Conservation (phyloP, 2,888 invertebrate genomes). For the Cantharis lateralis region DNA sequence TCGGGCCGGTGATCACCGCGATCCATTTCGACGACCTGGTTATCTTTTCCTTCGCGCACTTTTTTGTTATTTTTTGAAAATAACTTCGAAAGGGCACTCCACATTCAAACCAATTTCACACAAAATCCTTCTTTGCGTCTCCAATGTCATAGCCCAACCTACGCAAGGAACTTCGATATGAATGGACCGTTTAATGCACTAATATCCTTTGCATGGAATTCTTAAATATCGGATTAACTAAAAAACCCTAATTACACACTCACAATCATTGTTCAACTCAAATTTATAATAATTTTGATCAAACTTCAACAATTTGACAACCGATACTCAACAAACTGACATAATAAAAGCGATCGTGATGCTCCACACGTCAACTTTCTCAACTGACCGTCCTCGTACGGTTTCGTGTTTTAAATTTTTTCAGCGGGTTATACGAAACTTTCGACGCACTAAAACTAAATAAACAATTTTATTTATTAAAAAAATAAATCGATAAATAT, state of each 20-base stretch:
- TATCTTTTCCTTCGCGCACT: constrained; percentile 41
- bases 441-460: background rate
- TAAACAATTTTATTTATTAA: too few species aligned
- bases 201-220: background rate
- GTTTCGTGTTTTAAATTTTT: background rate
- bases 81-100: constrained; percentile 55
- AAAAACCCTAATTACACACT: constrained; percentile 12
- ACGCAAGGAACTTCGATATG: constrained; percentile 38
- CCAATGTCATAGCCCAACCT: constrained; percentile 57
- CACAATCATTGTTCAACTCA: constrained; percentile 8
- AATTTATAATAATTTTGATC: constrained; percentile 12
- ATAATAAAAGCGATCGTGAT: constrained; percentile 48
- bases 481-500: background rate
- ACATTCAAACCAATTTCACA: constrained; percentile 51
- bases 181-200: constrained; percentile 12
- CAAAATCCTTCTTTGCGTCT: constrained; percentile 46
- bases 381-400: constrained; percentile 27
- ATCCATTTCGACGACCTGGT: constrained; percentile 47
- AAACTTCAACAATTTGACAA: constrained; percentile 41
- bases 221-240: background rate
- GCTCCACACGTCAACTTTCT: constrained; percentile 34
- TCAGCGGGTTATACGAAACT: background rate
- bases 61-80: constrained; percentile 51
- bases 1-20: constrained; percentile 59
- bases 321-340: constrained; percentile 49